phyloP scores from a whole-genome alignment of 2,113 vertebrate genomes.

The Laterallus jamaicensis region DNA sequence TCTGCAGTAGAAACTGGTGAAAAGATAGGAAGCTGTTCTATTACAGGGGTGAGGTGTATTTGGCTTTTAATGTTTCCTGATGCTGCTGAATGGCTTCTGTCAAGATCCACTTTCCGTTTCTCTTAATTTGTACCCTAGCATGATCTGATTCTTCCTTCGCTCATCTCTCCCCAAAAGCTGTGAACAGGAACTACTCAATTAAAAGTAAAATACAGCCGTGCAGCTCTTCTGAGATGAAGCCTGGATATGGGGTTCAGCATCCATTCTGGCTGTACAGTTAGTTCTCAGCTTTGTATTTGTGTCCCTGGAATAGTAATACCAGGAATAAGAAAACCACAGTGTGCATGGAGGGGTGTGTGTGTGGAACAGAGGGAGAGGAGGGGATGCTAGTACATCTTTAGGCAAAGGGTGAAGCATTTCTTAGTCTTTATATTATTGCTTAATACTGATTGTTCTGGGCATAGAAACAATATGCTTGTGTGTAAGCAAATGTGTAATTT shows the following conservation, averaged over 20 bases:
- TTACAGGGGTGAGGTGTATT: neutral
- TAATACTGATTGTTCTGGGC: neutral
- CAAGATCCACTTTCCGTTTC: neutral
- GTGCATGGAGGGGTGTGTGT: neutral
- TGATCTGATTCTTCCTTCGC: neutral
- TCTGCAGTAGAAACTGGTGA: neutral
- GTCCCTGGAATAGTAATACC: neutral
- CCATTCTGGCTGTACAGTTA: neutral
- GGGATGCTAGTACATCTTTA: neutral
- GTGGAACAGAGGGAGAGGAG: neutral
- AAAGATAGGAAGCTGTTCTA: neutral
- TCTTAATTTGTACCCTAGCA: neutral
- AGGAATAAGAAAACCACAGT: neutral
- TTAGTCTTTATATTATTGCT: neutral
- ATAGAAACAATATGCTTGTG: neutral
- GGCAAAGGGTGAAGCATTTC: neutral
- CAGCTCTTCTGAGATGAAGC: neutral
- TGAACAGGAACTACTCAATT: neutral
- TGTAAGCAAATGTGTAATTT: neutral
- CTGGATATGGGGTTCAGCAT: neutral
- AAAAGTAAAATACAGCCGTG: accelerated
- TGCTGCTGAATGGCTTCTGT: neutral
- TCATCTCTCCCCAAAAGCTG: neutral
- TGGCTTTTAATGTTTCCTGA: neutral
- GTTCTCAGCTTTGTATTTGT: neutral